Evolutionary conservation across 2,888 invertebrate genomes (phyloP).

Genomic region (Gerris lacustris): DNA sequence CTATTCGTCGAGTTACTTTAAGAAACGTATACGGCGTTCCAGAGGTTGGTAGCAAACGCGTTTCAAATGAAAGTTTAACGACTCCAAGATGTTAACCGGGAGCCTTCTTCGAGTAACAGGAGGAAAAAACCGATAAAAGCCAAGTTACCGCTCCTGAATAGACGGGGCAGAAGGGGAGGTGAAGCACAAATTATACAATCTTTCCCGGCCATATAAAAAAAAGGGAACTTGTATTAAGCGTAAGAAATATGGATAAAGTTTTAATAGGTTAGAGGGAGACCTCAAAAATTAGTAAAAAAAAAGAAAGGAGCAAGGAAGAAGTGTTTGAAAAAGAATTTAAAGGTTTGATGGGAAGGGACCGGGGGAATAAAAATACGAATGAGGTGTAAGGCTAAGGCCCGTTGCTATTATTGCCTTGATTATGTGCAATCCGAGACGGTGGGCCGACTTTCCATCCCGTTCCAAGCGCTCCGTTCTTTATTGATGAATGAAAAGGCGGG

Average conservation of each 20-base stretch:
- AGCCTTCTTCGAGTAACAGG: no score
- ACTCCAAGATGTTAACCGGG: no score
- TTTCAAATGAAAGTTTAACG: no score
- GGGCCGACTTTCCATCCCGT: not conserved
- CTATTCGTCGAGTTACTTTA: no score
- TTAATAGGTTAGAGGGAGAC: not conserved
- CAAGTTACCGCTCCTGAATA: no score
- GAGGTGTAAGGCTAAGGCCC: no score
- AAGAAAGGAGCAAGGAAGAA: not conserved
- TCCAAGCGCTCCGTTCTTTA: not conserved
- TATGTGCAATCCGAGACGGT: not conserved
- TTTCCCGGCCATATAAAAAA: no score
- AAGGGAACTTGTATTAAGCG: not conserved
- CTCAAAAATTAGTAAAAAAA: not conserved
- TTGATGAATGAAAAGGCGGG: not conserved
- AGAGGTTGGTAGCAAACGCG: no score
- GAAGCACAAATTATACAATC: no score
- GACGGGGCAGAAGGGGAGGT: no score
- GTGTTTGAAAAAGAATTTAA: not conserved
- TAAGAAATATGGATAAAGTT: not conserved
- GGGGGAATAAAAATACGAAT: not conserved
- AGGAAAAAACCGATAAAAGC: no score
- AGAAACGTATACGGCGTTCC: no score
- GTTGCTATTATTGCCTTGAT: not conserved
- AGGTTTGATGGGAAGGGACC: not conserved